Conservation (phyloP, 1,140 invertebrate genomes). For the Druon quercuslanigerum region DNA sequence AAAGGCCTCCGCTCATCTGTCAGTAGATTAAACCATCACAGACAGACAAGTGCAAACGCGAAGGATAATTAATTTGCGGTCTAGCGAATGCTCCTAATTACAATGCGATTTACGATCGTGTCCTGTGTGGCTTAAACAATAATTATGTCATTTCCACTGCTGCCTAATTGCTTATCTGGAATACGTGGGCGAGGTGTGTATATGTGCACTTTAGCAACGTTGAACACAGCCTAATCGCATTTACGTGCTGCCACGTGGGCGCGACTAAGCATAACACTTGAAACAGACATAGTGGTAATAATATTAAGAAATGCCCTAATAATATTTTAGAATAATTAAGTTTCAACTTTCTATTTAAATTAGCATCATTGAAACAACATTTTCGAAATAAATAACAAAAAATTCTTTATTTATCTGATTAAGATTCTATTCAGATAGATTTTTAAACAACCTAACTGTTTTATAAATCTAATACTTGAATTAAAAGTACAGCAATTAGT, state of each 20-base stretch:
- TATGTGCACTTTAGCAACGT: constrained; percentile 48
- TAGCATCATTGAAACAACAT: too few relatives aligned
- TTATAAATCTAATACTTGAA: background rate
- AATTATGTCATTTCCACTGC: constrained; percentile 53
- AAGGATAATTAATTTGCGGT: constrained; percentile 42
- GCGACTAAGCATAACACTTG: constrained; percentile 44
- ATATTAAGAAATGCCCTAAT: constrained; percentile 32
- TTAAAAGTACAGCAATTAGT: background rate
- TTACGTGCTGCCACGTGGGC: constrained; percentile 43
- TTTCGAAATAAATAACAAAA: too few relatives aligned
- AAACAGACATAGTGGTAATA: constrained; percentile 49
- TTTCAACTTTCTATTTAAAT: too few relatives aligned
- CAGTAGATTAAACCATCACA: constrained; percentile 18
- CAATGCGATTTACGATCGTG: constrained; percentile 42
- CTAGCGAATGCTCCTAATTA: constrained; percentile 43
- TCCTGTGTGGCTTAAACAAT: constrained; percentile 42
- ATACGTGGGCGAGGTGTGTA: constrained; percentile 53
- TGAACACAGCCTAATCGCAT: constrained; percentile 51
- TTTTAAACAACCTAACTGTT: constrained; percentile 37
- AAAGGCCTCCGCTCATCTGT: constrained; percentile 8
- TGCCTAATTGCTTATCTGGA: constrained; percentile 53
- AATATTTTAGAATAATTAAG: constrained; percentile 44
- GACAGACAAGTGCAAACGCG: constrained; percentile 7
- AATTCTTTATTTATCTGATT: background rate
- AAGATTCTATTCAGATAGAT: constrained; percentile 33